Evolutionary conservation across 2,888 invertebrate genomes (phyloP), one percentile per base, ranked within the genome.

Genomic region (Digitonthophagus gazella): DNA sequence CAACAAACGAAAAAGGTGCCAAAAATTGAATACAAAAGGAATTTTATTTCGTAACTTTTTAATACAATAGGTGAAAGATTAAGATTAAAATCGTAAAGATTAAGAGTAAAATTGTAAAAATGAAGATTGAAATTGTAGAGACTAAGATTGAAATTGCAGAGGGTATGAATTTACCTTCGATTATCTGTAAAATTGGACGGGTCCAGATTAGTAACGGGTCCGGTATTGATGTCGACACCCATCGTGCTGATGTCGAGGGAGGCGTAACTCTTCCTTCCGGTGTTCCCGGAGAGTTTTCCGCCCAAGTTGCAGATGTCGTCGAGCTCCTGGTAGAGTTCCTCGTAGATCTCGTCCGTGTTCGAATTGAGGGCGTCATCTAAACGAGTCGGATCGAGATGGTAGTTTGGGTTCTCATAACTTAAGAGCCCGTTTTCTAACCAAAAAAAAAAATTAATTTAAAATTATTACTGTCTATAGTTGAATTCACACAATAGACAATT

Each of bases 341-440:
- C 89, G 85, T 91, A 92, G 73, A 91, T 81, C 64, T 86, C 85
- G 71, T 85, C 85, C 66, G 85, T 85, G 82, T 89, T 89, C 75
- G 88, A 89, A 81, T 90, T 90, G 77, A 89, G 86, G 65, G 91
- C 92, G 77, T 93, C 91, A 84, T 92, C 92, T 79, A 93, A 86
- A 4, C 91, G 87, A 61, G 90, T 88, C 70, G 92, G 91, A 80
- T 91, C 91, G 85, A 93, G 83, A 80, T 93, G 93, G 84, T 95
- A 95, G 85, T 95, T 95, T 19, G 95, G 95, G 83, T 95, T 95
- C 85, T 95, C 93, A 85, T 95, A 95, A 78, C 95, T 95, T 80
- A 94, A 86, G 74, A 93, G 89, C 82, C 95, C 95, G 87, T 93
- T 93, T 86, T 95, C 95, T 95, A 89, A n/a, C n/a, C n/a, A n/a